Base-by-base conservation (phyloP, 2,113 vertebrate genomes). In the Paratilapia polleni region DNA sequence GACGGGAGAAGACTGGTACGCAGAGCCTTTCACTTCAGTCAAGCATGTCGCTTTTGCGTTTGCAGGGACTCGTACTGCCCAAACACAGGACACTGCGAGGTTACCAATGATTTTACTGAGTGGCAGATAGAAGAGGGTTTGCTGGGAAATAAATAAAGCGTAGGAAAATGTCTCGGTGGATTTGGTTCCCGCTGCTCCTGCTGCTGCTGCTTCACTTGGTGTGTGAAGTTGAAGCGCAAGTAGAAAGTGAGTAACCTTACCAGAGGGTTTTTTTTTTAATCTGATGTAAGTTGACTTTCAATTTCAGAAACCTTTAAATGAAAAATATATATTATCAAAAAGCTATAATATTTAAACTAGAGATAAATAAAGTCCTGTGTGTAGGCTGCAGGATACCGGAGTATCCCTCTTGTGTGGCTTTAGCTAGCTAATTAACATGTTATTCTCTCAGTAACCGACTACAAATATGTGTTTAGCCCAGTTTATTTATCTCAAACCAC, bases 231-330 rank as follows among this genome's bases (percentile, higher is more conserved):
- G 56, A 70, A 54, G 74, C 91, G 19, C 94, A 94, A 83, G 89
- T 73, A 11, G 92, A 94, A 90, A 93, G 94, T 94, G 79, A 94
- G 94, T 94, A 76, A 31, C 22, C 22, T 26, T 34, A 12, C 12
- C 3, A 31, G 4, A 52, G 0, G 3, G 41, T 26, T 49, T 68
- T 68, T 68, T 49, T 12, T n/a, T 0, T 43, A 26, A 47, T 26
- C 63, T 68, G n/a, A 52, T 20, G 24, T 4, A 73, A 73, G 20
- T 15, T 20, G 66, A 20, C 24, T n/a, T 73, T 52, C 66, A 24
- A 4, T 31, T 73, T 73, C 20, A 20, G 10, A 49, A 19, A 2
- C 43, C 5, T 70, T 31, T 49, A 20, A 49, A 52, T 73, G 43
- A 52, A 31, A 20, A 13, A 31, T 26, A 19, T 52, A 49, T 52